Evolutionary conservation across 2,797 vertebrate species (phyloP), one percentile per base, ranked within the genome.

Genomic region (Myiotriccus ornatus): DNA sequence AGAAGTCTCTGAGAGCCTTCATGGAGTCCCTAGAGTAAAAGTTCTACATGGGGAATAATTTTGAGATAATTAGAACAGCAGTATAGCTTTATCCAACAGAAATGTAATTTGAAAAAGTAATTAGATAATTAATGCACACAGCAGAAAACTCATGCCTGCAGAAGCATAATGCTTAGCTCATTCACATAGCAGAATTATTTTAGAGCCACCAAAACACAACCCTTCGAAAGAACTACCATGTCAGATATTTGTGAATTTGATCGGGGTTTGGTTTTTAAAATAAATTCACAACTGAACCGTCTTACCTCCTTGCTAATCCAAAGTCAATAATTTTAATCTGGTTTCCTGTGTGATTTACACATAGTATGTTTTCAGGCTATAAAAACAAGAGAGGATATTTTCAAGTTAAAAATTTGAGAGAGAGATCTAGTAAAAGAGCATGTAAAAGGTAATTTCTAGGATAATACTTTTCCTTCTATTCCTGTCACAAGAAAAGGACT

Each of bases 241-340:
- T 49, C 80, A 52, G 14, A 30, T 12, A 10, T 20, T 71, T 71
- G n/a, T 28, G 16, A 7, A 17, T 28, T 68, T 86, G 20, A 17
- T 88, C 57, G 27, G 12, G 8, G 18, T 62, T 62, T 44, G 2
- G 1, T 46, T 84, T 43, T 55, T 9, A 2, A 35, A 74, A 73
- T 47, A 64, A 67, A 75, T 17, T 63, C 10, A 13, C 15, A 55
- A 64, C 4, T 59, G 34, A 95, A 67, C 3, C 16, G 52, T 21
- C 97, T 98, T 98, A 99, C 98, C 98, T 98, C 96, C 98, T 98
- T 47, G 99, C 98, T 76, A 99, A 97, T 85, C 99, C 99, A 74
- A 99, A 99, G 79, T 99, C 99, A 84, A 99, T 99, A 65, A 99
- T 99, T 97, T 99, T 99, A 96, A 99, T 98, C 91, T 99, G 99